Base-by-base conservation (phyloP, 1,140 invertebrate species). In the Calycopis cecrops region DNA sequence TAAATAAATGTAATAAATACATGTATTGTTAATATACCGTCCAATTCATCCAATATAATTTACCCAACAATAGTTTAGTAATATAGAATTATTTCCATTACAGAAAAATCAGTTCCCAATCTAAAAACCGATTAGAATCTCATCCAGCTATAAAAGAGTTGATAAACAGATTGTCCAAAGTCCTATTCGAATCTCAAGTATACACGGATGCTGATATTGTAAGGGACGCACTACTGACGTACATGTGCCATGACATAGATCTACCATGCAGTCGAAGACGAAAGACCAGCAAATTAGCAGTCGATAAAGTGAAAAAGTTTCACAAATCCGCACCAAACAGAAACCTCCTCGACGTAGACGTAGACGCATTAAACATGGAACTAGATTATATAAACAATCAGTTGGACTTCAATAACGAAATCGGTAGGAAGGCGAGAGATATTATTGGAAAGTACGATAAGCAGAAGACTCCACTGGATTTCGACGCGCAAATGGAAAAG, bases 211-310 rank as follows among this genome's bases (percentile, higher is more conserved):
- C 94, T 0, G 90, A 93, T 49, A 90, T 92, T 1, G 89, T 97
- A 0, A 89, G 93, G 62, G 96, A 98, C 77, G 93, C 94, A 0
- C 75, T 97, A 10, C 80, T 97, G 35, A 92, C 93, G 0, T 95
- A 95, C 67, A 89, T 95, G 4, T 98, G 97, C 74, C 96, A 98
- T 68, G 91, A 92, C 16, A 91, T 92, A 7, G 86, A 90, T 0
- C 76, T 97, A 17, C 96, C 96, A 0, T 98, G 96, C 55, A 71
- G 89, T 0, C 82, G 84, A 10, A 72, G 66, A 63, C 57, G 67
- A 0, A 72, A 66, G 37, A 69, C 40, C 1, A 40, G 38, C 12
- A 44, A 44, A 17, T 4, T 17, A 17, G 14, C 14, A 0, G 8
- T 44, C 9, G 40, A 67, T 65, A 21, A 55, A 48, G 74, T 70